Conservation (phyloP, 2,888 invertebrate species). For the Eledona agricola region DNA sequence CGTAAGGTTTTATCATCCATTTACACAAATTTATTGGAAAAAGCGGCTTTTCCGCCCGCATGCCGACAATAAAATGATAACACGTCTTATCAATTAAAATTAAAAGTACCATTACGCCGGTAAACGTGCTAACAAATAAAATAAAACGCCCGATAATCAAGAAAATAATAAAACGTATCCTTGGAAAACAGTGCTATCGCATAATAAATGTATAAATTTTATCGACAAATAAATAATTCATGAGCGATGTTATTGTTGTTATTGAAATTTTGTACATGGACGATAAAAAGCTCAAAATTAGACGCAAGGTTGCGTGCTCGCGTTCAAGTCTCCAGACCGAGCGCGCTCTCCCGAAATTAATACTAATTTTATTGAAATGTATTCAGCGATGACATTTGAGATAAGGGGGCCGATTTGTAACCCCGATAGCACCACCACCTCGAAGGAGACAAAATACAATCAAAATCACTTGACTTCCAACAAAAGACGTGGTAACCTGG, state of each 20-base stretch:
- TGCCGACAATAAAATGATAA: constrained; percentile 36
- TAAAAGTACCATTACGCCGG: constrained; percentile 11
- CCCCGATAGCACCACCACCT: constrained; percentile 31
- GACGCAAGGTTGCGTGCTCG: constrained; percentile 10
- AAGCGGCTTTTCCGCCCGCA: constrained; percentile 36
- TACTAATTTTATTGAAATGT: constrained; percentile 38
- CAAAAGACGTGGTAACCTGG: constrained; percentile 45
- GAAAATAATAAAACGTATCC: constrained; percentile 29
- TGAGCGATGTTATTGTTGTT: constrained; percentile 27
- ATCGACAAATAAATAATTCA: constrained; percentile 32
- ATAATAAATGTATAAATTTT: constrained; percentile 27
- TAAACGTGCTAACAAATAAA: constrained; percentile 31
- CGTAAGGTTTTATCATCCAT: constrained; percentile 15
- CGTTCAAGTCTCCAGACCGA: neutral
- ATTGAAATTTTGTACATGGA: constrained; percentile 17
- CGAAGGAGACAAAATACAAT: constrained; percentile 39
- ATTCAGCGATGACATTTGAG: constrained; percentile 44
- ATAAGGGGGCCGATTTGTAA: constrained; percentile 39
- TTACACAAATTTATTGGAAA: constrained; percentile 27
- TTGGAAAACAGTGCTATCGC: constrained; percentile 27
- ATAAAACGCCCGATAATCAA: constrained; percentile 29
- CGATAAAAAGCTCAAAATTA: constrained; percentile 23
- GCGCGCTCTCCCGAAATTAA: constrained; percentile 8
- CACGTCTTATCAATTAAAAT: constrained; percentile 34
- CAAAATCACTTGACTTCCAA: constrained; percentile 57